Conservation (phyloP, 1,140 invertebrate genomes). For the Prorops nasuta region DNA sequence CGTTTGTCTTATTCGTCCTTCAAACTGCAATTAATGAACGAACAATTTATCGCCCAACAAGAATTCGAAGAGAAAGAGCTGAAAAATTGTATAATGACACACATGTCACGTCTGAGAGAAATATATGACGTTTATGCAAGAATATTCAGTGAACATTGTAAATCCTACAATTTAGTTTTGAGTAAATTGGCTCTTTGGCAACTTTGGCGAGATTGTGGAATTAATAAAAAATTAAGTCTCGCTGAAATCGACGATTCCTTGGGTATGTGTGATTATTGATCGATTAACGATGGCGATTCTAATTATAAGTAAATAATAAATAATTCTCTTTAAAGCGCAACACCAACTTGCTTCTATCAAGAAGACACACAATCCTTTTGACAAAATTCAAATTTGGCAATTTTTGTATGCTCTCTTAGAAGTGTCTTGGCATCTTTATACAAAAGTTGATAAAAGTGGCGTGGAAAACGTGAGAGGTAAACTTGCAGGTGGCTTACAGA, state of each 20-base stretch:
- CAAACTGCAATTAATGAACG: too few species aligned
- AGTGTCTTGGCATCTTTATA: conserved; percentile 54
- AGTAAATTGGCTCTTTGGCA: conserved; percentile 61
- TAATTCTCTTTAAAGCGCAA: conserved; percentile 11
- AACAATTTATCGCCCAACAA: too few species aligned
- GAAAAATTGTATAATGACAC: conserved; percentile 50
- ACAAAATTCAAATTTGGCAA: conserved; percentile 62
- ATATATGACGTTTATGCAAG: conserved; percentile 57
- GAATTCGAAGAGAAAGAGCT: too few species aligned
- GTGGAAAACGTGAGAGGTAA: conserved; percentile 35
- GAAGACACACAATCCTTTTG: conserved; percentile 57
- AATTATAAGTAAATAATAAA: not conserved
- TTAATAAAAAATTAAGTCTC: conserved; percentile 47
- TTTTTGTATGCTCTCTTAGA: conserved; percentile 58
- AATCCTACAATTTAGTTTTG: conserved; percentile 45
- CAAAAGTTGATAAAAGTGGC: conserved; percentile 39
- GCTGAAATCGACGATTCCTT: conserved; percentile 51
- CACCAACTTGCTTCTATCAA: conserved; percentile 40
- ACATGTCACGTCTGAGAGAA: conserved; percentile 50
- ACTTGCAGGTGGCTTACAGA: conserved; percentile 51
- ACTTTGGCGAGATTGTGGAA: conserved; percentile 57
- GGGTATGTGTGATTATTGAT: conserved; percentile 14
- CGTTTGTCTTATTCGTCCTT: too few species aligned
- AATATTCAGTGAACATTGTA: conserved; percentile 42
- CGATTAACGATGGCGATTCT: not conserved